Evolutionary conservation across 2,113 vertebrate genomes (phyloP).

Genomic region (Microtus richardsoni): DNA sequence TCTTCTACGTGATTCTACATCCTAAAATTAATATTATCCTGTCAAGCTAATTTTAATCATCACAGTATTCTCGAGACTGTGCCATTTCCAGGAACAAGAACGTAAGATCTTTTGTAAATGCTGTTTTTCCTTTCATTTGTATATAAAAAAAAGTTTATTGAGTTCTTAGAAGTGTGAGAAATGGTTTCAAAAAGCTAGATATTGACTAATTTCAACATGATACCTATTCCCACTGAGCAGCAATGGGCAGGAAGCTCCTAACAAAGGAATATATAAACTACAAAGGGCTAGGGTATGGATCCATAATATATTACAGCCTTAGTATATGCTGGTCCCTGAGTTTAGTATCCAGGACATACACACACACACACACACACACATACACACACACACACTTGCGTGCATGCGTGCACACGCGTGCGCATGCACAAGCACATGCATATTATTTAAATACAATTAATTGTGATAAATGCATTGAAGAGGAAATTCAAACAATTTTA

Average conservation of each 20-base stretch:
- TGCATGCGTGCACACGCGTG: no score
- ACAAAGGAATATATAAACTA: background rate
- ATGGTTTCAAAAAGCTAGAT: background rate
- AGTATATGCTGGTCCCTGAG: background rate
- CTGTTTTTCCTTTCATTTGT: background rate
- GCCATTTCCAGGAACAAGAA: background rate
- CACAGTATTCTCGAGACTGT: background rate
- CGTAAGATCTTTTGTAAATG: background rate
- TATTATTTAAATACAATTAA: background rate
- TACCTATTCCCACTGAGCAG: background rate
- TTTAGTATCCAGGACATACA: background rate
- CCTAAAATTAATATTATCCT: background rate
- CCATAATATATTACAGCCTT: background rate
- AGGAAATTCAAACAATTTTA: background rate
- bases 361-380: background rate
- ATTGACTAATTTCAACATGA: background rate
- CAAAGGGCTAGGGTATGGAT: background rate
- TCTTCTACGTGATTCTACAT: background rate
- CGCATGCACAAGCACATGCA: no score
- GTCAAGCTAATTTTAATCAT: background rate
- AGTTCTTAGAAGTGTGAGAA: background rate
- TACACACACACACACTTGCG: no score
- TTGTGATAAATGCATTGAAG: background rate
- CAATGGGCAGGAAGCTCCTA: background rate
- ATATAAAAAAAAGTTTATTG: background rate